Evolutionary conservation across 1,140 invertebrate genomes (phyloP).

Genomic region (Homarus americanus): DNA sequence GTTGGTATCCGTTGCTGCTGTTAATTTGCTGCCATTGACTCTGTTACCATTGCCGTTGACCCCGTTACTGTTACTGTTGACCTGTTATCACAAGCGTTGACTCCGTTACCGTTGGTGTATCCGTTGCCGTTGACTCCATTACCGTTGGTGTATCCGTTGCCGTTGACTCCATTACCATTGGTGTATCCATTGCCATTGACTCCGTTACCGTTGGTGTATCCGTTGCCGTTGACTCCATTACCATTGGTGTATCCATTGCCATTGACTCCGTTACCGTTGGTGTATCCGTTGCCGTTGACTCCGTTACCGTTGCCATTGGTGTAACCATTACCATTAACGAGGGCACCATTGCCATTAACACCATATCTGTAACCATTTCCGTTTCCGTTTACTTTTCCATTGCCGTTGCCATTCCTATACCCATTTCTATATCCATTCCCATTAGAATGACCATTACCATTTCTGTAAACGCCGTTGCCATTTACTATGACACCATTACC

Average conservation of each 20-base stretch:
- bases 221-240: slow-evolving; percentile 24
- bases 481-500: slow-evolving; percentile 23
- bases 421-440: not conserved
- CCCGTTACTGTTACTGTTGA: not conserved
- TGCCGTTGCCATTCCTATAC: not conserved
- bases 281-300: not conserved
- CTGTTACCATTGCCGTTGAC: not conserved
- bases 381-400: not conserved
- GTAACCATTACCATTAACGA: slow-evolving; percentile 16
- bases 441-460: not conserved
- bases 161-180: not conserved
- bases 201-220: slow-evolving; percentile 36
- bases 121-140: slow-evolving; percentile 13
- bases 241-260: slow-evolving; percentile 23
- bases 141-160: too few species aligned
- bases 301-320: not conserved
- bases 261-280: slow-evolving; percentile 22
- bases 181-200: not conserved
- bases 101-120: not conserved
- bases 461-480: slow-evolving; percentile 8
- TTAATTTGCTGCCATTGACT: too few species aligned
- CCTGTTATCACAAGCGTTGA: slow-evolving; percentile 6
- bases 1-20: too few species aligned
- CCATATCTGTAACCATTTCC: slow-evolving; percentile 14
- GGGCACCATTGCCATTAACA: slow-evolving; percentile 14